Base-by-base conservation (phyloP, 2,797 vertebrate genomes). In the Hoplostethus mediterraneus region DNA sequence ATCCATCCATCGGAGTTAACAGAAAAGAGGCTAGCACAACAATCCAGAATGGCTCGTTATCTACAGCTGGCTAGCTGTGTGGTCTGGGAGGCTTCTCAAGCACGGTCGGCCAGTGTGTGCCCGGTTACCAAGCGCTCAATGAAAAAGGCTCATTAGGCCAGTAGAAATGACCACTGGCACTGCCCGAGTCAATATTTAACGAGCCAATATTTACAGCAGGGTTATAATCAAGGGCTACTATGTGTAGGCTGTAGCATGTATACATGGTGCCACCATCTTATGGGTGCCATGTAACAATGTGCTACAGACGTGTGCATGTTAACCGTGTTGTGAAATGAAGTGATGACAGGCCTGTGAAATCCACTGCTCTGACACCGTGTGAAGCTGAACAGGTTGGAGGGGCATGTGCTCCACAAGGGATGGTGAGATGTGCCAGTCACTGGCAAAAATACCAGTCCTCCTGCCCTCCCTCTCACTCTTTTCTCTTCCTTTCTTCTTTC, bases 171-270 rank as follows among this genome's bases (percentile, higher is more conserved):
- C 78, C 89, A 77, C 74, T 81, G 88, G 83, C 86, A 78, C 81
- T 49, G 83, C 71, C 73, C 56, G 62, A 81, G 84, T 92, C 89
- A 84, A 92, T 92, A 88, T 88, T 91, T 86, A 87, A 87, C 81
- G 2, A 87, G 62, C 63, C 67, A 31, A 49, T 77, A 62, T 85
- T 87, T 78, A 89, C 61, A 72, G 52, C 73, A 71, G 11, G 31
- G 60, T 33, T 21, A 36, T 48, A 38, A 44, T 61, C 28, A 9
- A 28, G 48, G 5, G 17, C 21, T 12, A 55, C 8, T 31, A 25
- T 31, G 40, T 28, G 36, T 44, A 1, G 56, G 21, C 60, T 2
- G 31, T 4, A 28, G 40, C 51, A n/a, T 67, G 64, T 70, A 62
- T 25, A 5, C 31, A n/a, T 61, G 17, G 21, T 44, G 17, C 13